Conservation (phyloP, 2,113 vertebrate genomes). For the rabbit (Oryctolagus cuniculus) region DNA sequence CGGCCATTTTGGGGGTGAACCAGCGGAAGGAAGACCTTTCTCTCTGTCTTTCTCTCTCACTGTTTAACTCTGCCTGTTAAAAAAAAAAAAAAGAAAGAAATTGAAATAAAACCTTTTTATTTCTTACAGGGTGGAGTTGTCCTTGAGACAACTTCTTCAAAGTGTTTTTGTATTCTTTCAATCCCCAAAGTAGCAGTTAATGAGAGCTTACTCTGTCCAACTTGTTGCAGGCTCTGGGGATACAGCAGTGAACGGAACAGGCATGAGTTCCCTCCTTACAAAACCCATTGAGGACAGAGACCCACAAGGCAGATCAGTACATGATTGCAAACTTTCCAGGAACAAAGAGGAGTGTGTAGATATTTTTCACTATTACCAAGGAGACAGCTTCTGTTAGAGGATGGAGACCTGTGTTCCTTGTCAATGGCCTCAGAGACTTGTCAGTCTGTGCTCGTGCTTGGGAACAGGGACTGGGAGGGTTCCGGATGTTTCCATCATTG, state of each 20-base stretch:
- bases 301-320: neutral
- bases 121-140: neutral
- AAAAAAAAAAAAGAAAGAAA: neutral
- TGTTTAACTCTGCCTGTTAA: too few species aligned
- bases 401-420: neutral
- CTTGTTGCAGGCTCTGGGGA: neutral
- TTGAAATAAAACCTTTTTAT: neutral
- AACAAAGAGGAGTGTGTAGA: neutral
- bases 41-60: too few species aligned
- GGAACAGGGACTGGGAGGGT: neutral
- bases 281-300: neutral
- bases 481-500: neutral
- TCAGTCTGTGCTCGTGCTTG: neutral
- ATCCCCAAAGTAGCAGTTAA: neutral
- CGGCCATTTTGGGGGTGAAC: too few species aligned
- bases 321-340: neutral
- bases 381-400: neutral
- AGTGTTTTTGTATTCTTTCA: neutral
- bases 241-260: neutral
- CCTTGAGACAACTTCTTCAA: slow-evolving; percentile 6
- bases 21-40: too few species aligned
- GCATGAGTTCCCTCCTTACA: neutral
- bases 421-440: neutral
- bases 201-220: neutral
- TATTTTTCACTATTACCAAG: neutral